These are phyloP conservation scores for Tachysurus vachellii DNA, from an alignment of 2,113 vertebrate genomes.

Conservation along the genomic window DNA sequence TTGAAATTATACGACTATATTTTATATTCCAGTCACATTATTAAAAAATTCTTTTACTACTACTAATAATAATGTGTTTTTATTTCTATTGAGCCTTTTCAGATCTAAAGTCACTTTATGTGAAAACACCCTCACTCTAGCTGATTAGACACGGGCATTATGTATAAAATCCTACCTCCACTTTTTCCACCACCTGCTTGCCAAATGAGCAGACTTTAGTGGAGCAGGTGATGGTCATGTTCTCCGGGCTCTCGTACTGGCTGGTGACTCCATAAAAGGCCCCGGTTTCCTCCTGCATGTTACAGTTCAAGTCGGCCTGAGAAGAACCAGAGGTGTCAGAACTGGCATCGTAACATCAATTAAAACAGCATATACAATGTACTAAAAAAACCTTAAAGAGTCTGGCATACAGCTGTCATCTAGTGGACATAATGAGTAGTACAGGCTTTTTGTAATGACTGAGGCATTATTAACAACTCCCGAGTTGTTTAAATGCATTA, in stretches of 20 bases:
- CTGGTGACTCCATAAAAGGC: constrained; percentile 96
- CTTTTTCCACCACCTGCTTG: constrained; percentile 99
- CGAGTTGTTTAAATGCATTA: constrained; percentile 29
- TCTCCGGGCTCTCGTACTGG: constrained; percentile 98
- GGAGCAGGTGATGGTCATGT: constrained; percentile 99
- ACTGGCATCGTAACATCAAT: not conserved
- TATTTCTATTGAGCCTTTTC: not conserved
- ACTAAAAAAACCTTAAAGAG: not conserved
- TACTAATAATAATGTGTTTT: not conserved
- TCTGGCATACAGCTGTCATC: constrained; percentile 17
- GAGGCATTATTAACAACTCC: not conserved
- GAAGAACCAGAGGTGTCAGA: constrained; percentile 11
- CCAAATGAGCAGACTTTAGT: constrained; percentile 99
- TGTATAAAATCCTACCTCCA: constrained; percentile 81
- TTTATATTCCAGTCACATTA: not conserved
- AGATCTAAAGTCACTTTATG: not conserved
- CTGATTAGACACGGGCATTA: not conserved
- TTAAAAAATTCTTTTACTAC: not conserved
- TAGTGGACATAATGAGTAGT: constrained; percentile 24
- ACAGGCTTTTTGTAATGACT: not conserved
- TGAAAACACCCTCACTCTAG: not conserved
- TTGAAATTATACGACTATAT: not conserved
- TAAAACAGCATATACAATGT: not conserved
- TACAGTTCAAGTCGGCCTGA: constrained; percentile 97
- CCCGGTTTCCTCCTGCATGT: constrained; percentile 92